Percentiles rank a stretch among this genome's conserved stretches.
Conservation (phyloP, 2,797 vertebrate genomes). For the Nyctalus aviator region DNA sequence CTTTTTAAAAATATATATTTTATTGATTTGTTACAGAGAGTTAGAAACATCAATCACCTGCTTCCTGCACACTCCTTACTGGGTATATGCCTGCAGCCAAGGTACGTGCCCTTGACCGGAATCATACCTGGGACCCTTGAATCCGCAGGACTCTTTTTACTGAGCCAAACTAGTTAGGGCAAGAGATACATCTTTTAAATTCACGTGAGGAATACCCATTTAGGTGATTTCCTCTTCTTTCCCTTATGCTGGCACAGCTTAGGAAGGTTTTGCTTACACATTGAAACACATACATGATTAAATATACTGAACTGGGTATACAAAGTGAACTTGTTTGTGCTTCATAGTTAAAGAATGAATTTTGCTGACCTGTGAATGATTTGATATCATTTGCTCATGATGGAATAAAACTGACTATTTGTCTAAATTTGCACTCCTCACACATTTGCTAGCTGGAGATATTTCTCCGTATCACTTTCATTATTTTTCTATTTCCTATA, state of each 20-base stretch:
- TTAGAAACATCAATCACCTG: too few species aligned
- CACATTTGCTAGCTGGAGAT: not conserved
- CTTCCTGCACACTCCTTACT: too few species aligned
- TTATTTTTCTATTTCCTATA: constrained; percentile 56
- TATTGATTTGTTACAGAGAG: too few species aligned
- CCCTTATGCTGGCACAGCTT: not conserved
- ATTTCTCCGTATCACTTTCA: constrained; percentile 29
- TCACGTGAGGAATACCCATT: not conserved
- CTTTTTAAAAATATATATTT: not conserved
- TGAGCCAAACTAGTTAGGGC: not conserved
- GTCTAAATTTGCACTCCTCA: constrained; percentile 43
- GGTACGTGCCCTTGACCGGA: too few species aligned
- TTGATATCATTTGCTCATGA: constrained; percentile 17
- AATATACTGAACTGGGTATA: not conserved
- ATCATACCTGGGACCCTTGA: too few species aligned
- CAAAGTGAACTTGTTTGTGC: constrained; percentile 35
- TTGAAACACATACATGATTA: constrained; percentile 22
- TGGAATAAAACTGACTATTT: constrained; percentile 50
- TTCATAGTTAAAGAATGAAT: constrained; percentile 24
- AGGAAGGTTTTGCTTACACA: not conserved
- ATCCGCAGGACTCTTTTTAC: too few species aligned
- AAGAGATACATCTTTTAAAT: not conserved
- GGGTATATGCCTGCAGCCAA: too few species aligned
- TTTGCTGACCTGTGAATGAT: constrained; percentile 1
- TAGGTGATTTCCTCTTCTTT: constrained; percentile 18